These are phyloP conservation scores for Penaeus indicus DNA, from an alignment of 1,140 invertebrate species.

Conservation along the genomic window DNA sequence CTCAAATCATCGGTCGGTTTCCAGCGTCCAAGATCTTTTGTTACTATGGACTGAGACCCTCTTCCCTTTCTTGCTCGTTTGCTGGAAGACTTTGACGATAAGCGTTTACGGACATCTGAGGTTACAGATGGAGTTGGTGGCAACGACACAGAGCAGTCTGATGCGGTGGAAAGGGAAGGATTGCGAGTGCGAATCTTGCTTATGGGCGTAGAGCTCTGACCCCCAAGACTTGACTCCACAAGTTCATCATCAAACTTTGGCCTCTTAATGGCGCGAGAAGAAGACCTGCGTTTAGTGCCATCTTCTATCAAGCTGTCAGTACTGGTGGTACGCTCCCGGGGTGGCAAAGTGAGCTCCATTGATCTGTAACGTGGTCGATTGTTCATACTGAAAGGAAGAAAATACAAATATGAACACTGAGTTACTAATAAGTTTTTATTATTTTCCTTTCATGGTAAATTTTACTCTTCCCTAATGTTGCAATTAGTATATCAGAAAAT, in stretches of 20 bases:
- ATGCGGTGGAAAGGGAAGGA: slow-evolving; percentile 71
- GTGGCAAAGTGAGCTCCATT: slow-evolving; percentile 47
- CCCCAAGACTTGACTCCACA: slow-evolving; percentile 85
- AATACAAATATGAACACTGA: neutral
- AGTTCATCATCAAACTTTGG: slow-evolving; percentile 97
- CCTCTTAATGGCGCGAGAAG: slow-evolving; percentile 89
- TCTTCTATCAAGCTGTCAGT: slow-evolving; percentile 63
- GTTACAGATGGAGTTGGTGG: slow-evolving; percentile 65
- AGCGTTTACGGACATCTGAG: slow-evolving; percentile 64
- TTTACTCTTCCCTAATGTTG: too few species aligned
- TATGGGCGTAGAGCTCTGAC: slow-evolving; percentile 72
- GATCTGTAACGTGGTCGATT: slow-evolving; percentile 51
- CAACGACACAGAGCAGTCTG: slow-evolving; percentile 64
- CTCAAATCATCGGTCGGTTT: slow-evolving; percentile 97
- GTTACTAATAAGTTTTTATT: too few species aligned
- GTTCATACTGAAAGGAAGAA: slow-evolving; percentile 42
- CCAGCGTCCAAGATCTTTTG: slow-evolving; percentile 92
- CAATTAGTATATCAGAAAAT: too few species aligned
- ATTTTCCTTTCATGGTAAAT: neutral
- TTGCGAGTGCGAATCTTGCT: slow-evolving; percentile 70
- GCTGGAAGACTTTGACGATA: slow-evolving; percentile 65
- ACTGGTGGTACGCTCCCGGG: slow-evolving; percentile 55
- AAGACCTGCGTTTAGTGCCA: slow-evolving; percentile 62
- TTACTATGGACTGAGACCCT: slow-evolving; percentile 71
- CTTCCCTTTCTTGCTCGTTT: slow-evolving; percentile 65